phyloP scores from a whole-genome alignment of 2,888 invertebrate species.

The Hofmannophila pseudospretella region DNA sequence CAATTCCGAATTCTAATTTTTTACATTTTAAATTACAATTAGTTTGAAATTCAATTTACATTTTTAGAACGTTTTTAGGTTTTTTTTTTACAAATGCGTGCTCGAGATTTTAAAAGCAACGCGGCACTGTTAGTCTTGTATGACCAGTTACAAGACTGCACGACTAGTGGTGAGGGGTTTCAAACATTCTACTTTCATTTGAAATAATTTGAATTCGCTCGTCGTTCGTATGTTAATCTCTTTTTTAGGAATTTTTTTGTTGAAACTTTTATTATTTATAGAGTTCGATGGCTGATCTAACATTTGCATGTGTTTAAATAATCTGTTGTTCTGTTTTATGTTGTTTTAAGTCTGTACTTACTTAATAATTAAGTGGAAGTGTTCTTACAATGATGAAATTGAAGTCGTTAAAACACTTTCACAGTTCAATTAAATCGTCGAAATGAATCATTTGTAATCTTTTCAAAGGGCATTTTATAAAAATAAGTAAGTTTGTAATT shows the following conservation, averaged over 20 bases:
- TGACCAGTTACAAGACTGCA: constrained; percentile 35
- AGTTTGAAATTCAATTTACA: background rate
- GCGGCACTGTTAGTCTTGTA: constrained; percentile 47
- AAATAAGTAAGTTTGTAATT: too few species aligned
- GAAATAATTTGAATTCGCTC: background rate
- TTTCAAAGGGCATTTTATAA: too few species aligned
- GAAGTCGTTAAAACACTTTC: too few species aligned
- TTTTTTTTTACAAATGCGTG: constrained; percentile 30
- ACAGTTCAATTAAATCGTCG: too few species aligned
- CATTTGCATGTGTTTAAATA: background rate
- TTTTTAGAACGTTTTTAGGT: background rate
- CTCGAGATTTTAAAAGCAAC: constrained; percentile 43
- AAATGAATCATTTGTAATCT: too few species aligned
- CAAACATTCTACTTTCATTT: constrained; percentile 49
- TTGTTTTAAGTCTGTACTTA: too few species aligned
- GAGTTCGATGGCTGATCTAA: background rate
- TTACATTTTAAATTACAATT: background rate
- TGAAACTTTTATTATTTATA: background rate
- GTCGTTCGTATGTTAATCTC: constrained; percentile 16
- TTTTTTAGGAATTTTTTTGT: constrained; percentile 13
- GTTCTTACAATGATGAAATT: background rate
- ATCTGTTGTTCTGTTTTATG: background rate
- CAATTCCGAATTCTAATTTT: background rate
- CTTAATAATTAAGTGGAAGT: background rate
- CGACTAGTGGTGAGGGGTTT: constrained; percentile 35